Percentiles rank a stretch among this genome's conserved stretches.
phyloP scores from a whole-genome alignment of 2,797 vertebrate species.

The Poeciliopsis infans region DNA sequence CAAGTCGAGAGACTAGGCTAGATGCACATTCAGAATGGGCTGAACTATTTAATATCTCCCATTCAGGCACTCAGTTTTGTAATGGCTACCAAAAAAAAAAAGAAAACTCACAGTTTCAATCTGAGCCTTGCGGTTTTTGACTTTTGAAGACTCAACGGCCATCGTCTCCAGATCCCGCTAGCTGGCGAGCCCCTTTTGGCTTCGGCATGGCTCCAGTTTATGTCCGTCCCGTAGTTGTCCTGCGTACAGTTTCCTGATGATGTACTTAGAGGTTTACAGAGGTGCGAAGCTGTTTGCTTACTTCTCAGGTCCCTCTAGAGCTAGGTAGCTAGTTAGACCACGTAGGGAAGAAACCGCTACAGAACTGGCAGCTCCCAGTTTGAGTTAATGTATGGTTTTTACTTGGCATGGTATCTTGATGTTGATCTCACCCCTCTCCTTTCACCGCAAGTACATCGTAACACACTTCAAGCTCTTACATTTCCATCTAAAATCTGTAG shows the following conservation, averaged over 20 bases:
- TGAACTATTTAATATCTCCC: slow-evolving; percentile 8
- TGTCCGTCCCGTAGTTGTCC: slow-evolving; percentile 39
- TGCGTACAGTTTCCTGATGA: slow-evolving; percentile 45
- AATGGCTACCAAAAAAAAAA: slow-evolving; percentile 26
- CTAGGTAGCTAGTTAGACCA: slow-evolving; percentile 57
- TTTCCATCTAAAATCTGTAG: slow-evolving; percentile 45
- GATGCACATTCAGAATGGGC: slow-evolving; percentile 13
- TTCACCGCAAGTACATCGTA: slow-evolving; percentile 33
- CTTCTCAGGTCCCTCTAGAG: slow-evolving; percentile 78
- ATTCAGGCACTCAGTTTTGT: slow-evolving; percentile 29
- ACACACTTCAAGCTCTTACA: slow-evolving; percentile 31
- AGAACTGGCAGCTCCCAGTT: slow-evolving; percentile 37
- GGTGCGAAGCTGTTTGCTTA: slow-evolving; percentile 67
- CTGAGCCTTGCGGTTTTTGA: slow-evolving; percentile 27
- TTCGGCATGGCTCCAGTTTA: slow-evolving; percentile 42
- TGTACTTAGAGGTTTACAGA: slow-evolving; percentile 68
- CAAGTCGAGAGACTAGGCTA: slow-evolving; percentile 31
- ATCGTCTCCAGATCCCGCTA: slow-evolving; percentile 19
- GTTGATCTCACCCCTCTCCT: slow-evolving; percentile 31
- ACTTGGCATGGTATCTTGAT: slow-evolving; percentile 61
- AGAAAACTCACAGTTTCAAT: slow-evolving; percentile 17
- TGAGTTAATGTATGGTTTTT: slow-evolving; percentile 70
- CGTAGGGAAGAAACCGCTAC: slow-evolving; percentile 31
- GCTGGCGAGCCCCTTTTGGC: slow-evolving; percentile 41
- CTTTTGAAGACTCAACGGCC: slow-evolving; percentile 22